Conservation (phyloP, 2,797 vertebrate genomes). For the Simalia tracyae region DNA sequence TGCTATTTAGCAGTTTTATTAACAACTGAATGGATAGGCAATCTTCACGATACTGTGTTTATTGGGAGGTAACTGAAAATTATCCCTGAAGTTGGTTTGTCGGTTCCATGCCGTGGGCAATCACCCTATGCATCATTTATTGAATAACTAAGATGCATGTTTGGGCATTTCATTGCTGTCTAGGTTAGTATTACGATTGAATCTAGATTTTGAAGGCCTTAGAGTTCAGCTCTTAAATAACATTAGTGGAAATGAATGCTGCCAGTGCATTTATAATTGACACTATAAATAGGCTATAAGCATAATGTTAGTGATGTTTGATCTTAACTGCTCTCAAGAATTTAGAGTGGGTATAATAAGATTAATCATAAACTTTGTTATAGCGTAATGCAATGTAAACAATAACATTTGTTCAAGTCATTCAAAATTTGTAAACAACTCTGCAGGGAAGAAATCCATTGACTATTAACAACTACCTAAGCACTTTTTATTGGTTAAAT, state of each 20-base stretch:
- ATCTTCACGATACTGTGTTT: not conserved
- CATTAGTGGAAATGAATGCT: not conserved
- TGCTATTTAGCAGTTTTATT: not conserved
- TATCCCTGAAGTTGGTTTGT: not conserved
- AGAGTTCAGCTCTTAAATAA: not conserved
- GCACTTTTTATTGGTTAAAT: too few relatives aligned
- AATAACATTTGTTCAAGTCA: too few relatives aligned
- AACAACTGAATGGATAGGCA: not conserved
- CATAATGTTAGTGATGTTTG: not conserved
- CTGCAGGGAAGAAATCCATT: too few relatives aligned
- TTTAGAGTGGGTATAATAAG: not conserved
- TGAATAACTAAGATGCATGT: not conserved
- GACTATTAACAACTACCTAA: too few relatives aligned
- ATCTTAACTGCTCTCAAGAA: not conserved
- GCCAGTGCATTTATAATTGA: not conserved
- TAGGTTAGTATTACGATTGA: too few relatives aligned
- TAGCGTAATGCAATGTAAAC: not conserved
- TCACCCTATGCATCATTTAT: not conserved
- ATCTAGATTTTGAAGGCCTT: not conserved
- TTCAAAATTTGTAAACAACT: too few relatives aligned
- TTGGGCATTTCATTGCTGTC: too few relatives aligned
- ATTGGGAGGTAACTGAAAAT: not conserved
- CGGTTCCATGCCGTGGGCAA: not conserved
- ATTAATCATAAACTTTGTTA: not conserved
- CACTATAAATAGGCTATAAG: not conserved